Percentiles rank a stretch among this genome's conserved stretches.
Conservation (phyloP, 2,888 invertebrate genomes). For the Carpatolechia fugitivella region DNA sequence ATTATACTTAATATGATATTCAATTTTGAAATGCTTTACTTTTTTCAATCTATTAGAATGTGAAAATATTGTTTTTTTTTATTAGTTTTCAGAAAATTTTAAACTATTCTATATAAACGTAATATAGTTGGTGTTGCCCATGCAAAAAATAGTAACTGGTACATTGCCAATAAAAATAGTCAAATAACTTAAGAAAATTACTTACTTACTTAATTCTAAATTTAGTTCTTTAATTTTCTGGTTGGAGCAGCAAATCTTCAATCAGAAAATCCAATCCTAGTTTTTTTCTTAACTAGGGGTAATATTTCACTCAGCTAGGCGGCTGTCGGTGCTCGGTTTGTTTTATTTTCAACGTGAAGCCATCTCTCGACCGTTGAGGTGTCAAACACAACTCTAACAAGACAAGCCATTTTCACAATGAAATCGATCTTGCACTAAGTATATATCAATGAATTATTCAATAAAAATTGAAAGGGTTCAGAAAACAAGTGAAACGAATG, state of each 20-base stretch:
- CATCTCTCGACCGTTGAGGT: constrained; percentile 33
- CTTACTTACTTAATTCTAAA: no score
- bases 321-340: background rate
- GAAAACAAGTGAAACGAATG: constrained; percentile 54
- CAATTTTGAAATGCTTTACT: no score
- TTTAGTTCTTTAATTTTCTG: no score
- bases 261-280: background rate
- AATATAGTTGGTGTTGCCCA: no score
- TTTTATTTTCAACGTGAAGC: constrained; percentile 4
- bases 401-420: constrained; percentile 53
- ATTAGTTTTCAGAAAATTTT: no score
- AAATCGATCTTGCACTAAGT: constrained; percentile 47
- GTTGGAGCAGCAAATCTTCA: background rate
- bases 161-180: no score
- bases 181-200: no score
- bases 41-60: no score
- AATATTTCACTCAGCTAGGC: constrained; percentile 1
- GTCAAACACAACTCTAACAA: constrained; percentile 46
- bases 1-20: no score
- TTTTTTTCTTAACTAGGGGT: background rate
- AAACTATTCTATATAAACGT: no score
- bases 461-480: constrained; percentile 62
- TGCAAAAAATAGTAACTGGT: no score
- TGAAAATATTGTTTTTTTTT: no score
- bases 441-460: constrained; percentile 65